Evolutionary conservation across 2,888 invertebrate species (phyloP).

Genomic region (Spodoptera picta): DNA sequence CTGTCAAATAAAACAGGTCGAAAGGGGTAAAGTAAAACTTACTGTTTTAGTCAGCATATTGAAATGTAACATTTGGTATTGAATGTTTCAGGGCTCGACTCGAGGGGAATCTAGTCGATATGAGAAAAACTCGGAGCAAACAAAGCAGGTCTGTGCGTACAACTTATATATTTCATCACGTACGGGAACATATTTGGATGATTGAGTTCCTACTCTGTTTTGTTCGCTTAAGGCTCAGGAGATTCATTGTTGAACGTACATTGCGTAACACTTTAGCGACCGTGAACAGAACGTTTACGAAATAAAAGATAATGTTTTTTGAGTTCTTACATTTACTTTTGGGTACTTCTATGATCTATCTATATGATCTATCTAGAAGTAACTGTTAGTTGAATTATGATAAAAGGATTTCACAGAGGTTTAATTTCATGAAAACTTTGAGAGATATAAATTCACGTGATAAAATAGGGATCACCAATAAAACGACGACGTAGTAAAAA

Average conservation of each 20-base stretch:
- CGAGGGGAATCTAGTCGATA: constrained; percentile 66
- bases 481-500: no score
- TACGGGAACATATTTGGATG: constrained; percentile 21
- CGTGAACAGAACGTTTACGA: no score
- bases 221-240: constrained; percentile 15
- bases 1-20: constrained; percentile 71
- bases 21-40: constrained; percentile 71
- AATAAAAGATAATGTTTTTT: no score
- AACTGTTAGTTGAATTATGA: no score
- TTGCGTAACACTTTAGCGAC: no score
- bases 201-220: constrained; percentile 16
- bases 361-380: no score
- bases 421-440: no score
- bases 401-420: no score
- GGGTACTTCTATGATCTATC: no score
- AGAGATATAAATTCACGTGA: no score
- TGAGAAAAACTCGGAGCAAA: constrained; percentile 61
- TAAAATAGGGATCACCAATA: no score
- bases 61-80: constrained; percentile 81
- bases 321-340: no score
- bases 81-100: constrained; percentile 73
- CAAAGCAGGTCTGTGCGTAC: constrained; percentile 46
- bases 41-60: constrained; percentile 81
- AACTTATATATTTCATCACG: constrained; percentile 48
- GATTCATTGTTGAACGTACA: not conserved